Evolutionary conservation across 2,113 vertebrate genomes (phyloP).

Genomic region (Maccullochella peelii): DNA sequence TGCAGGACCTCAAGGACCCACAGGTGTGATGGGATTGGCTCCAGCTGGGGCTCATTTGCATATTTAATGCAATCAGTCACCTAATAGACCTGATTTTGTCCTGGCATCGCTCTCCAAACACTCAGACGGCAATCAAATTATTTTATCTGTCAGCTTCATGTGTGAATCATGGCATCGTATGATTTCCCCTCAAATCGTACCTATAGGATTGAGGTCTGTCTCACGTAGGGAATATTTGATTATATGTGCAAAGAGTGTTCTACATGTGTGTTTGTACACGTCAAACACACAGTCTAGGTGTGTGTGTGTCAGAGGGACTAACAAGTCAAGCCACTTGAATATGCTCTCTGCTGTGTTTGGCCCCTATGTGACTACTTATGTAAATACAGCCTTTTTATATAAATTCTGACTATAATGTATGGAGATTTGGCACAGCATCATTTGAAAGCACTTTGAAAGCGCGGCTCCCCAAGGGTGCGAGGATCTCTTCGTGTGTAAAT

Average conservation of each 20-base stretch:
- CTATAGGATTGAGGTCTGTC: not conserved
- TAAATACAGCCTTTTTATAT: slow-evolving; percentile 78
- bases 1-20: slow-evolving; percentile 59
- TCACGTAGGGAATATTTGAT: not conserved
- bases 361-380: slow-evolving; percentile 74
- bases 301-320: slow-evolving; percentile 30
- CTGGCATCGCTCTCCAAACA: slow-evolving; percentile 44
- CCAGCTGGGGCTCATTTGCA: slow-evolving; percentile 73
- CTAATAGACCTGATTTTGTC: slow-evolving; percentile 63
- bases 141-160: not conserved
- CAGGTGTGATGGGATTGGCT: slow-evolving; percentile 70
- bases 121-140: slow-evolving; percentile 45
- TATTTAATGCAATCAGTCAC: slow-evolving; percentile 76
- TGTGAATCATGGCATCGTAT: not conserved
- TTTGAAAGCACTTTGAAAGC: slow-evolving; percentile 81
- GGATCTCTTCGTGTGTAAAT: slow-evolving; percentile 70
- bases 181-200: not conserved
- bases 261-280: slow-evolving; percentile 2
- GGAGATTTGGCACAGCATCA: slow-evolving; percentile 73
- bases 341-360: slow-evolving; percentile 65
- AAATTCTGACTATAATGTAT: slow-evolving; percentile 78
- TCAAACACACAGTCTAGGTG: no score
- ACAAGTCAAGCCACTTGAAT: slow-evolving; percentile 61
- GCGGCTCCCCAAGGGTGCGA: slow-evolving; percentile 71
- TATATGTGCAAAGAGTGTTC: slow-evolving; percentile 8